phyloP scores from a whole-genome alignment of 2,888 invertebrate genomes.

The Temnothorax rugatulus region DNA sequence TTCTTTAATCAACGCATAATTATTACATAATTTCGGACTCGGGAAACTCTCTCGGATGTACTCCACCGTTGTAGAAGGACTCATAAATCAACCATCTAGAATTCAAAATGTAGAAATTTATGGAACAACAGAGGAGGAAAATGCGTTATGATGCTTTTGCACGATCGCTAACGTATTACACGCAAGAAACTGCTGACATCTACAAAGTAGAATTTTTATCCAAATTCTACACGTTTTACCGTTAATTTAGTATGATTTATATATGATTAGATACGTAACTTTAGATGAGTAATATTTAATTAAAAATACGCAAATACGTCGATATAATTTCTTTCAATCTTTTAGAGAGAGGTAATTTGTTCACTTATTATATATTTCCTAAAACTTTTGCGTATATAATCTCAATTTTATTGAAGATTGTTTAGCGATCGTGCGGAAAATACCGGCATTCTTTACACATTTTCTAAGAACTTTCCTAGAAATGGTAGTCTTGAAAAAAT shows the following conservation, averaged over 20 bases:
- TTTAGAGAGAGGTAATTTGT: not conserved
- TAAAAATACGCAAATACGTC: too few species aligned
- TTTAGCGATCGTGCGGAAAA: not conserved
- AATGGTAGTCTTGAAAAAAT: conserved; percentile 28
- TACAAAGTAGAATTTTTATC: conserved; percentile 3
- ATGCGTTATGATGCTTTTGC: conserved; percentile 16
- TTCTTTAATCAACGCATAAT: conserved; percentile 53
- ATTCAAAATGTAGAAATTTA: conserved; percentile 46
- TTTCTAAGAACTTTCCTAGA: conserved; percentile 17
- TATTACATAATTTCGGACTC: conserved; percentile 40
- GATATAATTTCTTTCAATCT: not conserved
- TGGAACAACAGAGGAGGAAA: conserved; percentile 38
- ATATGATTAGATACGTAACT: not conserved
- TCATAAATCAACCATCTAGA: conserved; percentile 40
- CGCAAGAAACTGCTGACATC: conserved; percentile 9
- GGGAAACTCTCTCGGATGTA: conserved; percentile 28
- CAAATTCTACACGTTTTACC: not conserved
- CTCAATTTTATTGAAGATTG: not conserved
- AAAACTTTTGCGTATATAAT: not conserved
- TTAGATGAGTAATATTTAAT: not conserved
- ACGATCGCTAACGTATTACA: conserved; percentile 36
- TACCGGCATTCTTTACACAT: not conserved
- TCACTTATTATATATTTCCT: not conserved
- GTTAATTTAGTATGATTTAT: not conserved
- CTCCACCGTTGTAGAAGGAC: conserved; percentile 33